Conservation (phyloP, 23 tunicate species). For the Aplidium turbinatum region DNA sequence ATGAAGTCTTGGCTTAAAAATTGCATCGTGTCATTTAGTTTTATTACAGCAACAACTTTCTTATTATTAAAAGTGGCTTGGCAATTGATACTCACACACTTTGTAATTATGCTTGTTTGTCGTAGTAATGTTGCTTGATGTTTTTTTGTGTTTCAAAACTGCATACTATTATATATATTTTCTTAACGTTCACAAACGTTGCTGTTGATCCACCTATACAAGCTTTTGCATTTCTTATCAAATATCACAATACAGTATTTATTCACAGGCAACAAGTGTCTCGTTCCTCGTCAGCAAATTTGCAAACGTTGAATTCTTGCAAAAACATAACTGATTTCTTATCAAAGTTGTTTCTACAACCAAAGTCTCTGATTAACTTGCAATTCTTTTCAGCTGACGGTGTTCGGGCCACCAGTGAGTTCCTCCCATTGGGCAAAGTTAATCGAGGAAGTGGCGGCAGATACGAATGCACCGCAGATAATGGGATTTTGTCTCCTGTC, state of each 20-base stretch:
- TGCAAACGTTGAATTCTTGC: neutral
- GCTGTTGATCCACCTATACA: too few species aligned
- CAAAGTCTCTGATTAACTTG: neutral
- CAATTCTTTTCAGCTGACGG: conserved; percentile 70
- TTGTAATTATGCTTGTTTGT: too few species aligned
- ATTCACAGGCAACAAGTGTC: neutral
- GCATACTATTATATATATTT: too few species aligned
- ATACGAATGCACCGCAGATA: conserved; percentile 87
- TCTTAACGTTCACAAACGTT: too few species aligned
- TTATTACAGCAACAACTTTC: too few species aligned
- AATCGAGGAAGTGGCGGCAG: conserved; percentile 66
- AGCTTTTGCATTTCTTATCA: too few species aligned
- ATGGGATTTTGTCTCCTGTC: conserved; percentile 58
- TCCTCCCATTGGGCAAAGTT: conserved; percentile 59
- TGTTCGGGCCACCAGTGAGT: conserved; percentile 52
- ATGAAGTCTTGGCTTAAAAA: too few species aligned
- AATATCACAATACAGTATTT: neutral
- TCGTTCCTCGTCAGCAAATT: neutral
- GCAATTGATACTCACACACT: too few species aligned
- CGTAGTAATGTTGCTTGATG: too few species aligned
- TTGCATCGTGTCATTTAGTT: too few species aligned
- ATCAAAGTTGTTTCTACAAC: neutral
- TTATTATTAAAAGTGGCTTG: too few species aligned
- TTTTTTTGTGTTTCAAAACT: too few species aligned
- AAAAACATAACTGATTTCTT: neutral